These are phyloP conservation scores for Clepsis dumicolana DNA, from an alignment of 2,888 invertebrate genomes.

Conservation along the genomic window DNA sequence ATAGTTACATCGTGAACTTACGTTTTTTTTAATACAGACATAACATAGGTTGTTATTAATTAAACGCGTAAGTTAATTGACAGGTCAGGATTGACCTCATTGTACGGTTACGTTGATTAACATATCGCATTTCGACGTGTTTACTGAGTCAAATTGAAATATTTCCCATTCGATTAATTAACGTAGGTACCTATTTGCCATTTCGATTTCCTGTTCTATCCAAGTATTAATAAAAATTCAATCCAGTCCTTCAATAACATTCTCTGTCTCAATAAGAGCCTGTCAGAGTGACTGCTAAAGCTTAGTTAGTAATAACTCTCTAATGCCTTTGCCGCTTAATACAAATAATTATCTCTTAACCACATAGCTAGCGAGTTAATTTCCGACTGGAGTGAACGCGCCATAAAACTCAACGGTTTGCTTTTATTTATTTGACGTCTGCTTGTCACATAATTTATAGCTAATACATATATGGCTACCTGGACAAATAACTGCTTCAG, in stretches of 20 bases:
- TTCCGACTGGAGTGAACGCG: background rate
- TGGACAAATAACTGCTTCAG: no score
- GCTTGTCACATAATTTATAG: background rate
- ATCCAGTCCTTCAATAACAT: background rate
- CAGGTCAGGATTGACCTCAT: conserved; percentile 35
- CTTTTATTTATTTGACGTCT: background rate
- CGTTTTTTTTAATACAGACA: background rate
- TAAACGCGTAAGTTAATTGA: conserved; percentile 13
- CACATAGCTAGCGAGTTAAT: background rate
- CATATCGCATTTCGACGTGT: background rate
- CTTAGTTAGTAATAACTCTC: no score
- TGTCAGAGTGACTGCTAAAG: background rate
- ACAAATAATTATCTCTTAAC: background rate
- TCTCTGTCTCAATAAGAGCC: no score
- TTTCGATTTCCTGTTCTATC: background rate
- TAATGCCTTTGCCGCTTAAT: background rate
- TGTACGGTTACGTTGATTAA: background rate
- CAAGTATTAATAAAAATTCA: background rate
- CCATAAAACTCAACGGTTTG: background rate
- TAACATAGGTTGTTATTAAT: background rate
- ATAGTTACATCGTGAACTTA: background rate
- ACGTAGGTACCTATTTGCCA: no score
- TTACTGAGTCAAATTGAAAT: conserved; percentile 6
- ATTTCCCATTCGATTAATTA: background rate
- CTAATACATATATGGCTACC: no score